Base-by-base conservation (phyloP, 2,888 invertebrate genomes). In the Caenorhabditis zanzibari region DNA sequence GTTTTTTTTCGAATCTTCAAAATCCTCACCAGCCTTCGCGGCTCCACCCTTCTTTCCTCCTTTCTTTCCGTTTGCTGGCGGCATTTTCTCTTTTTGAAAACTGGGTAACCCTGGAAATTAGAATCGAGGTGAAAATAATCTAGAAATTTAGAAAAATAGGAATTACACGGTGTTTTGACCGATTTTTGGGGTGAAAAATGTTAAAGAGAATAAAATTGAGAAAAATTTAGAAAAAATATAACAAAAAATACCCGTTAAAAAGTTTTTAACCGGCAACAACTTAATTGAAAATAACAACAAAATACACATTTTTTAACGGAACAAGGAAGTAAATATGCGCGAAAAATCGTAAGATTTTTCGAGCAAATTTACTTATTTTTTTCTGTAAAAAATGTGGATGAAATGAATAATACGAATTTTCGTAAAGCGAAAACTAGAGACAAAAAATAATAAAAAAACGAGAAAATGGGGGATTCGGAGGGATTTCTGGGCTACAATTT, bases 11-110 rank as follows among this genome's bases (percentile, higher is more conserved):
- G 4, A 32, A n/a, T n/a, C n/a, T n/a, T 32, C 0, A 44, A 4
- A 49, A 19, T 19, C 9, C 49, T 49, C 19, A 49, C 49, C 49
- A 49, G 49, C 49, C 49, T 49, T 56, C 2, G 75, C 58, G 35
- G 56, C 52, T 73, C 84, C 84, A 35, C 81, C 81, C 76, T 84
- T 84, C 84, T 81, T 81, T 81, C 81, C 85, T 81, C 81, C 85
- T 61, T 85, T 85, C 64, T 85, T 85, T 26, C 68, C 77, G 74
- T 84, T 72, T 47, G 84, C 84, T 81, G 84, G 81, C 12, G 84
- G 84, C 84, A 84, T 84, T 28, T 59, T 47, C 10, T 22, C 26
- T 38, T 63, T 26, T 58, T 61, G 61, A 24, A 19, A 69, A 16
- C 44, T 47, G 22, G 19, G 24, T 44, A 19, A 58, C 56, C 56